Base-by-base conservation (phyloP, 2,888 invertebrate species). In the Hirtodrosophila histrioides region DNA sequence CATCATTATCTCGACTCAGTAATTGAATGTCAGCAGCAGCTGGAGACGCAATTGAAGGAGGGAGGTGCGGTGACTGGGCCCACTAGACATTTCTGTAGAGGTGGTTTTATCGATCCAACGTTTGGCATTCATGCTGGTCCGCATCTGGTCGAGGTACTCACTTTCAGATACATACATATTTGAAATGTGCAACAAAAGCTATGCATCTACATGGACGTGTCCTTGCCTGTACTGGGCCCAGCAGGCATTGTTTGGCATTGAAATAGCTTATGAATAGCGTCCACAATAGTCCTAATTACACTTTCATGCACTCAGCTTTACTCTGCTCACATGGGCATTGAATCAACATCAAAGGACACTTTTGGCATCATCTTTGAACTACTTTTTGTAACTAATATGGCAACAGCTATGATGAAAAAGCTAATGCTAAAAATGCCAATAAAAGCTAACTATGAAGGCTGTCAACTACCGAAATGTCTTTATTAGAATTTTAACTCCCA, bases 21-120 rank as follows among this genome's bases (percentile, higher is more conserved):
- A 84, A 81, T 84, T 81, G 81, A 80, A 83, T 77, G 66, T 54
- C 75, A 68, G 55, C 60, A 12, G 43, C n/a, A 24, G 35, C 31
- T 36, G 37, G 41, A 6, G 17, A 17, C 17, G 17, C 17, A 17
- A 17, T 17, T 17, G 17, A 27, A 4, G 8, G 45, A 48, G 46
- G 11, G 41, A n/a, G 31, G 8, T 31, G 27, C 27, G 27, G 6
- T 23, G 37, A 3, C 2, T 33, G 56, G 41, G 46, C 24, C 48
- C 44, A 40, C 62, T 62, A 48, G 63, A 62, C 29, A 68, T 31
- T 37, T 33, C n/a, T 27, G 17, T 44, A 35, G 4, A 48, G 37
- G 33, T 29, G 24, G 27, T 46, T 53, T 55, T 43, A 69, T 69
- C 64, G 69, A 69, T 66, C 66, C 60, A 40, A 24, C 24, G 29